phyloP scores from a whole-genome alignment of 2,888 invertebrate genomes.

The Dinocampus coccinellae region DNA sequence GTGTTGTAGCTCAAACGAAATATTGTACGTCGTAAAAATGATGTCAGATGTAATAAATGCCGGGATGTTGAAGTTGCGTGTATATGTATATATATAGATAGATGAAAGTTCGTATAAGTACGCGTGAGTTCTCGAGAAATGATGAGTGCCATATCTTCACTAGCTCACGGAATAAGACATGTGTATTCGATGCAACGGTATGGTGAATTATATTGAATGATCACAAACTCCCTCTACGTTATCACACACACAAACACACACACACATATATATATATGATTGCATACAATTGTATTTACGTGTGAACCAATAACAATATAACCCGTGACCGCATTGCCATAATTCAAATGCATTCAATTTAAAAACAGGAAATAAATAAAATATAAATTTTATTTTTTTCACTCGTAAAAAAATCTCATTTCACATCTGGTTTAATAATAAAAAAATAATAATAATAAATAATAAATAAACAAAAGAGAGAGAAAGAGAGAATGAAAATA shows the following conservation, averaged over 20 bases:
- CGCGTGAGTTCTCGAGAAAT: neutral
- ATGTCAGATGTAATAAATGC: slow-evolving; percentile 46
- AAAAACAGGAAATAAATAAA: neutral
- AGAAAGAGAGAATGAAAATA: too few species aligned
- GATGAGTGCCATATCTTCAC: neutral
- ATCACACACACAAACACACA: neutral
- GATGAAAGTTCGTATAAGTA: neutral
- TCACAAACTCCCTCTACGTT: neutral
- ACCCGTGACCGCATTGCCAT: neutral
- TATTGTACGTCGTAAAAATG: slow-evolving; percentile 43
- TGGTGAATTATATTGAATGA: neutral
- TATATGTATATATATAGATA: neutral
- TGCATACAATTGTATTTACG: neutral
- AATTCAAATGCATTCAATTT: neutral
- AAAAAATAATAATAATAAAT: too few species aligned
- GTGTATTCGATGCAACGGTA: neutral
- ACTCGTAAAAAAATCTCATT: too few species aligned
- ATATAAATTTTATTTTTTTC: neutral
- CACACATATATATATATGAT: neutral
- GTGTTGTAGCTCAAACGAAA: slow-evolving; percentile 2
- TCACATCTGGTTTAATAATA: too few species aligned
- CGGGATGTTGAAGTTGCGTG: neutral
- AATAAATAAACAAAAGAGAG: too few species aligned
- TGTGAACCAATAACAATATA: neutral
- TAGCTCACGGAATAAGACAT: neutral